Percentiles rank a stretch among this genome's conserved stretches.
Conservation (phyloP, 2,888 invertebrate species). For the Iselma pallidipennis region DNA sequence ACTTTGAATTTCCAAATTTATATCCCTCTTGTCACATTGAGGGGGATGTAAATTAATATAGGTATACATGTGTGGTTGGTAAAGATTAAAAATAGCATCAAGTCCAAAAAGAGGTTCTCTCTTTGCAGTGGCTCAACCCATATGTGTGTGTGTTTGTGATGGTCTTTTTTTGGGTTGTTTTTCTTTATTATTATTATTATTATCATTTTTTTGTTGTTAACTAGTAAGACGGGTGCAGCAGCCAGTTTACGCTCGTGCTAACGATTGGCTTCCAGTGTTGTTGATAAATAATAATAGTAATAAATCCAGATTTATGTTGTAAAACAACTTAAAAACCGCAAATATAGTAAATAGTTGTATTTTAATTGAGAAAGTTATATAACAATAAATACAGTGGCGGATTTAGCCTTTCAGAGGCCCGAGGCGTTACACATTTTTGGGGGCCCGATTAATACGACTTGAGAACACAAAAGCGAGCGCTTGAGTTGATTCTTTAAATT, state of each 20-base stretch:
- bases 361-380: too few relatives aligned
- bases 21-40: too few relatives aligned
- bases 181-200: slow-evolving; percentile 11
- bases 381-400: too few relatives aligned
- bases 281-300: slow-evolving; percentile 13
- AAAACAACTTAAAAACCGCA: too few relatives aligned
- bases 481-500: too few relatives aligned
- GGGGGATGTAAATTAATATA: not conserved
- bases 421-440: too few relatives aligned
- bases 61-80: too few relatives aligned
- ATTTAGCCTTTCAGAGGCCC: too few relatives aligned
- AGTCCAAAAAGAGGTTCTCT: not conserved
- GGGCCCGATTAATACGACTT: too few relatives aligned
- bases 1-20: not conserved
- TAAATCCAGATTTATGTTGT: slow-evolving; percentile 15
- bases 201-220: slow-evolving; percentile 1
- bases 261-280: slow-evolving; percentile 22
- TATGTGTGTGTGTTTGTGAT: too few relatives aligned
- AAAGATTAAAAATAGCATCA: slow-evolving; percentile 10
- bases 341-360: too few relatives aligned
- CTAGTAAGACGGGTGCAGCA: slow-evolving; percentile 11
- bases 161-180: not conserved
- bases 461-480: too few relatives aligned
- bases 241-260: slow-evolving; percentile 27
- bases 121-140: slow-evolving; percentile 20